Evolutionary conservation across 2,113 vertebrate species (phyloP).

Genomic region (Perca flavescens): DNA sequence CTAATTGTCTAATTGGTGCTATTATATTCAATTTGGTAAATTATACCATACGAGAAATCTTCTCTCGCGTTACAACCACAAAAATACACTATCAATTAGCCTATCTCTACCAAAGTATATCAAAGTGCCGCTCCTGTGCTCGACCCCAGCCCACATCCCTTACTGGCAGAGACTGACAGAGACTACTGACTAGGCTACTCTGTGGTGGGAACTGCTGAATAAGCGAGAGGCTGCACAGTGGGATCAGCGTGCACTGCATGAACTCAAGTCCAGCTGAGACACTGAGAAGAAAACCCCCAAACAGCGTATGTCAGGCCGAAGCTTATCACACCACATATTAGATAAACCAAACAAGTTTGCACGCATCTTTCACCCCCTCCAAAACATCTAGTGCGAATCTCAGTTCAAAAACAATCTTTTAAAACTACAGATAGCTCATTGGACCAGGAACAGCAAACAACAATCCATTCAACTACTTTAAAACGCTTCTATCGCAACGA

Average conservation of each 20-base stretch:
- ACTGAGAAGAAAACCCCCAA: conserved; percentile 7
- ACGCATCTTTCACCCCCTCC: conserved; percentile 17
- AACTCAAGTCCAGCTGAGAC: conserved; percentile 45
- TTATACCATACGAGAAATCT: neutral
- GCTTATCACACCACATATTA: conserved; percentile 31
- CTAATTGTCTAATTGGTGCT: neutral
- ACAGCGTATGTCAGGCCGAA: conserved; percentile 12
- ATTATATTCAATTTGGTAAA: neutral
- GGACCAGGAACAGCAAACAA: neutral
- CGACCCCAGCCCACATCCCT: conserved; percentile 39
- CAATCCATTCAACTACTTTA: neutral
- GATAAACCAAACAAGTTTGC: conserved; percentile 28
- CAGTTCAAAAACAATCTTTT: neutral
- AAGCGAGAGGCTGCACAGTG: conserved; percentile 37
- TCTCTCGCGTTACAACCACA: neutral
- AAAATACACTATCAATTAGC: neutral
- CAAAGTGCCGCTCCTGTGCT: conserved; percentile 18
- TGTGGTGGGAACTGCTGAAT: conserved; percentile 46
- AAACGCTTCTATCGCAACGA: neutral
- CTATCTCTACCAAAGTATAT: neutral
- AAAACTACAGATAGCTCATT: neutral
- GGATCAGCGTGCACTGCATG: conserved; percentile 40
- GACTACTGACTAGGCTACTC: conserved; percentile 26
- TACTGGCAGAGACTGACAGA: conserved; percentile 44
- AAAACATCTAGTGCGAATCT: neutral